A percentile compares a stretch with the other conserved stretches of the same genome.
These are phyloP conservation scores for Nemotelus nigrinus DNA, from an alignment of 2,888 invertebrate species.

Conservation along the genomic window DNA sequence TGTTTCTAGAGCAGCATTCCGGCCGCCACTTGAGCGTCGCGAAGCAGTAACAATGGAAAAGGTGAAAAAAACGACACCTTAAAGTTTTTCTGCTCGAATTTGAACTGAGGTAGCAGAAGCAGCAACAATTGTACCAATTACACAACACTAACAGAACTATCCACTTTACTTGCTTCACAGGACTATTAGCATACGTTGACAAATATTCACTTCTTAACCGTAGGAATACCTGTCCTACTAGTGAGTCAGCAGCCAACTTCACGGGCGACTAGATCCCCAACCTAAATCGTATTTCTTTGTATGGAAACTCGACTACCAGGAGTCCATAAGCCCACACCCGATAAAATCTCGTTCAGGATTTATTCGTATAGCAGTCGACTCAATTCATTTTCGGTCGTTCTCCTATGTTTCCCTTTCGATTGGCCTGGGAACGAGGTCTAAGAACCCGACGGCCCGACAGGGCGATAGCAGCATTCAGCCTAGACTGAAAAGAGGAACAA, in stretches of 20 bases:
- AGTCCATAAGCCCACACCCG: background rate
- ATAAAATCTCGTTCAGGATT: background rate
- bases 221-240: background rate
- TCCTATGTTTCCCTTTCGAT: background rate
- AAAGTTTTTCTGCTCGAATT: background rate
- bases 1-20: constrained; percentile 16
- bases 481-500: background rate
- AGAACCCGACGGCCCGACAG: no score
- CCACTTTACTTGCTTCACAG: constrained; percentile 5
- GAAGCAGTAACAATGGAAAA: constrained; percentile 12
- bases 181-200: background rate
- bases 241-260: background rate
- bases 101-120: background rate
- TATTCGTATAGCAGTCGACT: background rate
- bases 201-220: background rate
- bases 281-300: background rate
- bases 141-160: constrained; percentile 21
- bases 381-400: background rate
- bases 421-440: no score
- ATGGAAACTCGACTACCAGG: constrained; percentile 14
- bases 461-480: background rate
- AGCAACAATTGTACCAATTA: constrained; percentile 1
- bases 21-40: background rate
- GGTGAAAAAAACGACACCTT: constrained; percentile 15
- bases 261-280: background rate